A percentile compares a stretch with the other conserved stretches of the same genome.
phyloP scores from a whole-genome alignment of 2,888 invertebrate genomes.

The Dysmachus trigonus region DNA sequence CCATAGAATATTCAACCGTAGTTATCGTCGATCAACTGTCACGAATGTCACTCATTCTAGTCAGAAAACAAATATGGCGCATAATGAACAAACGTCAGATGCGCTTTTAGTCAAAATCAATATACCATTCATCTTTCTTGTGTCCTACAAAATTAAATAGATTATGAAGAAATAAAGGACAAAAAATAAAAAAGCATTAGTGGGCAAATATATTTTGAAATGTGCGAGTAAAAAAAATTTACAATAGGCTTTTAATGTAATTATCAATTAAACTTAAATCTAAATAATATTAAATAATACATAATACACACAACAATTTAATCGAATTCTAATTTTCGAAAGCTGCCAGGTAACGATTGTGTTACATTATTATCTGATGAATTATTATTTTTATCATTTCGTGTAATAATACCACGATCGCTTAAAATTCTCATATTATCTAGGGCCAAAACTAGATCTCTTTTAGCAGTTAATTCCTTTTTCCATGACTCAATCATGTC shows the following conservation, averaged over 20 bases:
- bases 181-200: background rate
- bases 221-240: background rate
- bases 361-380: conserved; percentile 41
- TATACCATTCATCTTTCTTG: no score
- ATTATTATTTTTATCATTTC: conserved; percentile 57
- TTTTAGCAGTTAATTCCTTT: conserved; percentile 69
- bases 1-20: no score
- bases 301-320: conserved; percentile 56
- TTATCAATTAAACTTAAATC: background rate
- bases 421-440: conserved; percentile 74
- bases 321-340: conserved; percentile 76
- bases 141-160: background rate
- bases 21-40: no score
- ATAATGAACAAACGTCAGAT: no score
- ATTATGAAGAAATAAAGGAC: background rate
- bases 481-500: conserved; percentile 79
- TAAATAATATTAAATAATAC: background rate
- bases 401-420: conserved; percentile 68
- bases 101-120: no score
- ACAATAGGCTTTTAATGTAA: background rate
- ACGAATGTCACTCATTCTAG: no score
- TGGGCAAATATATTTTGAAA: background rate
- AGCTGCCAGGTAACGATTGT: conserved; percentile 69
- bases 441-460: conserved; percentile 69
- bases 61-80: no score